These are phyloP conservation scores for Ictalurus punctatus DNA, from an alignment of 2,113 vertebrate genomes.

Conservation along the genomic window DNA sequence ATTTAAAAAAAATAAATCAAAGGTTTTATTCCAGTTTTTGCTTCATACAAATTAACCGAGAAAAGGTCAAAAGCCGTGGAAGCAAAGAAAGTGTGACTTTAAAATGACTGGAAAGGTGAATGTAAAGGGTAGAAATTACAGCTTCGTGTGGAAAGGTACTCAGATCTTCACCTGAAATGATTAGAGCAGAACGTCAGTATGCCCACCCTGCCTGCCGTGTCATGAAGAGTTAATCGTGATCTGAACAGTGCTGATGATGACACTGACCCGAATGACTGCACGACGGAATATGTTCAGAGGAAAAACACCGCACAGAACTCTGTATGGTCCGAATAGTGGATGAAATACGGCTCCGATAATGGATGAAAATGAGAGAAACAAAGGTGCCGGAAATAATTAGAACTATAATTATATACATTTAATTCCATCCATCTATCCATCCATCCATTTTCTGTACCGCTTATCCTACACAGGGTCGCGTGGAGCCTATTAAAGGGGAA, in stretches of 20 bases:
- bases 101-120: background rate
- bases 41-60: background rate
- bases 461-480: too few species aligned
- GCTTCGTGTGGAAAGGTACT: background rate
- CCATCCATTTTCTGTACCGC: too few species aligned
- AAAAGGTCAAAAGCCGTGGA: background rate
- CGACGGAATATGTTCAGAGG: background rate
- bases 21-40: background rate
- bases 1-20: background rate
- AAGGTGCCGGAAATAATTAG: background rate
- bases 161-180: background rate
- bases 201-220: background rate
- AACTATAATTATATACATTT: background rate
- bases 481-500: too few species aligned
- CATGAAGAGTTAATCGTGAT: background rate
- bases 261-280: background rate
- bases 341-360: background rate
- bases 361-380: background rate
- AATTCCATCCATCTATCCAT: too few species aligned
- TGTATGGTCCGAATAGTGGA: background rate
- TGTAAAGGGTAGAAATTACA: background rate
- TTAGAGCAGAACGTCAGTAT: background rate
- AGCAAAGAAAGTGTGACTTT: background rate
- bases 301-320: background rate
- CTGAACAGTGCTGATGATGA: slow-evolving; percentile 5